Base-by-base conservation (phyloP, 2,888 invertebrate genomes). In the Papilio gigon region DNA sequence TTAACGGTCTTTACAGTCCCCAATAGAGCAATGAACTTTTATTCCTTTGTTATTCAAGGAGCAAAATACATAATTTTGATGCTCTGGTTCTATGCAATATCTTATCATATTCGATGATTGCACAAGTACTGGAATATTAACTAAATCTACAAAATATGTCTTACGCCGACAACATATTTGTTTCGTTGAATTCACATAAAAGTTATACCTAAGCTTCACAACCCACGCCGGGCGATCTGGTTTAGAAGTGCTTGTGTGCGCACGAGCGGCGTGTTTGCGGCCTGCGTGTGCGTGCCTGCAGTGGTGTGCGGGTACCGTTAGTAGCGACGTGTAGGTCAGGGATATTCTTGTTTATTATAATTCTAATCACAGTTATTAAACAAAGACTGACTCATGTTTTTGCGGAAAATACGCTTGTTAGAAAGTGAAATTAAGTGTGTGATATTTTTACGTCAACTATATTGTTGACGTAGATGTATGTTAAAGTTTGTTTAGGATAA, bases 251-350 rank as follows among this genome's bases (percentile, higher is more conserved):
- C 59, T 8, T 17, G 33, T 22, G 47, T 35, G 22, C 44, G 62
- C 60, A 56, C 71, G 62, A 68, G 77, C 76, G 76, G 73, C 70
- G 75, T 68, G 76, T n/a, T n/a, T n/a, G n/a, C n/a, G n/a, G n/a
- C n/a, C n/a, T 72, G 74, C 74, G 70, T 72, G 72, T 75, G 74
- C 78, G 77, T 76, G 74, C 72, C 73, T 65, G 71, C 68, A 67
- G 74, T 73, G 77, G 87, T 86, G 83, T 82, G 86, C 76, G 78
- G 67, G 86, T 89, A 90, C 90, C 87, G 90, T 89, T 90, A 88
- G 84, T 87, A 89, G 73, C 78, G 77, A 68, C 44, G 69, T 73
- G 76, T 85, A 75, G 87, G 86, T 84, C 84, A 84, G 30, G 56
- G 63, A 25, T 63, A 14, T 44, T 50, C 50, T 60, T 50, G 40